Conservation (phyloP, 37 sponge, comb jelly and placozoan genomes). For the Chondrosia reniformis region DNA sequence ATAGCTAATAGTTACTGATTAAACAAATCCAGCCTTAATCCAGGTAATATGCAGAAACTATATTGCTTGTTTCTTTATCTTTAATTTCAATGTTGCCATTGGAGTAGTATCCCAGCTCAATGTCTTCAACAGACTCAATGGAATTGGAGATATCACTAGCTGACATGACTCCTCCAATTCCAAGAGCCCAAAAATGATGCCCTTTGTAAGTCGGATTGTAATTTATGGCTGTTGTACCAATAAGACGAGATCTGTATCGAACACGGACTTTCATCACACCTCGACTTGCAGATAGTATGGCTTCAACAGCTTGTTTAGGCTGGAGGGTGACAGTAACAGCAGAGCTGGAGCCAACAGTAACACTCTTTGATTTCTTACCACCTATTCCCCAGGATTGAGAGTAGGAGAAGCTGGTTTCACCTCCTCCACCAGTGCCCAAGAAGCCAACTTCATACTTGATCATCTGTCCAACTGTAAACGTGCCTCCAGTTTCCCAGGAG, state of each 20-base stretch:
- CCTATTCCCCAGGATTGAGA: conserved; percentile 16
- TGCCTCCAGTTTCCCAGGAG: neutral
- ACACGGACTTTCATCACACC: conserved; percentile 21
- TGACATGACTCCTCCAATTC: neutral
- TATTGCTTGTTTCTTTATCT: no score
- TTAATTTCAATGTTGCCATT: conserved; percentile 22
- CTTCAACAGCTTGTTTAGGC: conserved; percentile 5
- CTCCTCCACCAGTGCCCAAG: conserved; percentile 16
- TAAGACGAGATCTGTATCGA: conserved; percentile 13
- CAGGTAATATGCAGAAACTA: no score
- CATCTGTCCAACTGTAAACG: conserved; percentile 11
- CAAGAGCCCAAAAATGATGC: neutral
- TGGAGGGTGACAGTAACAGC: neutral
- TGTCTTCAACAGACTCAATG: neutral
- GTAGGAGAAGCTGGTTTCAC: conserved; percentile 13
- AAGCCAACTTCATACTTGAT: conserved; percentile 1
- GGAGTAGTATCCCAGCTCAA: conserved; percentile 12
- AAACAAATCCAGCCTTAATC: no score
- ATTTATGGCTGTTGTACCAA: conserved; percentile 2
- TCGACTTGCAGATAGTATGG: conserved; percentile 11
- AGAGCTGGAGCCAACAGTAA: neutral
- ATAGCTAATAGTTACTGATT: no score
- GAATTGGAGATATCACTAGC: neutral
- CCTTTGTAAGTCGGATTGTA: conserved; percentile 20
- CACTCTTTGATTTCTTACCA: neutral